Evolutionary conservation across 2,113 vertebrate species (phyloP).

Genomic region (Colaptes auratus): DNA sequence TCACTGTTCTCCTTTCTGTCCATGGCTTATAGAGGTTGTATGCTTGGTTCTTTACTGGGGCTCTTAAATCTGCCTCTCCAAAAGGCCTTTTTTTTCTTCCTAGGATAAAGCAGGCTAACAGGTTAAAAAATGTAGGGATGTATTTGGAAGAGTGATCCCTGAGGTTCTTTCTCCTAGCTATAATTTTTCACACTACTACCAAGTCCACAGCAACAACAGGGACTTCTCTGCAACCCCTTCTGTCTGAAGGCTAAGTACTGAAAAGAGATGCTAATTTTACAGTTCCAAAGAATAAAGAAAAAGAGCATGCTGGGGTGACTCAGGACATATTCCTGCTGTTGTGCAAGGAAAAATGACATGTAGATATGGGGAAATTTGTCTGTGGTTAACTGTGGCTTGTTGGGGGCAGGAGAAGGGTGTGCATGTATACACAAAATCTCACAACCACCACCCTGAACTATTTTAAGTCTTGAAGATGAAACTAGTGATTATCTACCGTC

Average conservation of each 20-base stretch:
- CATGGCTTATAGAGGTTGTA: accelerated
- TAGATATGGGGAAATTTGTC: slow-evolving; percentile 36
- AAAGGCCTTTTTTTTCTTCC: not conserved
- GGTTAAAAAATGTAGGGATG: not conserved
- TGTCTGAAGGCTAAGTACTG: not conserved
- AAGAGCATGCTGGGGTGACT: not conserved
- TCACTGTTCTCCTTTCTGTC: accelerated
- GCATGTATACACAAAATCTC: not conserved
- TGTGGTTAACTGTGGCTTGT: slow-evolving; percentile 52
- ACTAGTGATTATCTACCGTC: slow-evolving; percentile 72
- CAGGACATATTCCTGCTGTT: slow-evolving; percentile 24
- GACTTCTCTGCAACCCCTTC: slow-evolving; percentile 32
- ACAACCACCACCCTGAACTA: slow-evolving; percentile 74
- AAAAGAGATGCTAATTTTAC: slow-evolving; percentile 71
- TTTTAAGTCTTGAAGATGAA: slow-evolving; percentile 73
- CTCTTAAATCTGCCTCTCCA: not conserved
- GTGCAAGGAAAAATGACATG: slow-evolving; percentile 22
- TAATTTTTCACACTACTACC: not conserved
- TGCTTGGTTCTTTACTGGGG: not conserved
- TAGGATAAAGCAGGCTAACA: not conserved
- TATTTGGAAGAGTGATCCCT: not conserved
- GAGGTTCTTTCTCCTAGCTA: not conserved
- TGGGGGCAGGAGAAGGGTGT: not conserved
- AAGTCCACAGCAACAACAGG: slow-evolving; percentile 19
- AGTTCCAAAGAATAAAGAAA: slow-evolving; percentile 56